A percentile compares a stretch with the other conserved stretches of the same genome.
phyloP scores from a whole-genome alignment of 2,797 vertebrate genomes.

The Tragelaphus oryx region DNA sequence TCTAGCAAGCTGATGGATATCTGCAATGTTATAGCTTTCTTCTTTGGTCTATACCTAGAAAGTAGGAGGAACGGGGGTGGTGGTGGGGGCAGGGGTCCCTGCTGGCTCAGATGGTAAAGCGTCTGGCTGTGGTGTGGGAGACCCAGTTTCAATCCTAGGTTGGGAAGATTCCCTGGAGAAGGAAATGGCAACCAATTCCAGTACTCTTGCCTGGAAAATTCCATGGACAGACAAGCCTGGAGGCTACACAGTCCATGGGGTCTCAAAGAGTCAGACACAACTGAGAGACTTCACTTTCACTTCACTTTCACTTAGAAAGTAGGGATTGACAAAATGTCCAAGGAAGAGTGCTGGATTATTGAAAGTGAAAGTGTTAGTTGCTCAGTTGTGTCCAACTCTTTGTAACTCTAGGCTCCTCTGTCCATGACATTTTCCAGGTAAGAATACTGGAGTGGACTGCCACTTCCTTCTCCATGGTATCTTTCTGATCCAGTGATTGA shows the following conservation, averaged over 20 bases:
- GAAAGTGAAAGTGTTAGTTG: background rate
- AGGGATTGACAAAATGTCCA: background rate
- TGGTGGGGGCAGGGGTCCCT: too few relatives aligned
- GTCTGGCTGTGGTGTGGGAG: accelerated
- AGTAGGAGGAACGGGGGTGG: background rate
- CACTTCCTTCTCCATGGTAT: background rate
- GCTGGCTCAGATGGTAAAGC: too few relatives aligned
- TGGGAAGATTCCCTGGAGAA: too few relatives aligned
- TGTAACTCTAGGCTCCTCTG: background rate
- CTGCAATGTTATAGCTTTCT: background rate
- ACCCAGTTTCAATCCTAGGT: accelerated
- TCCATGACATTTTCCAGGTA: background rate
- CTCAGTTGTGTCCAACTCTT: background rate
- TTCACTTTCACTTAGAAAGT: background rate
- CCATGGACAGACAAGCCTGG: too few relatives aligned
- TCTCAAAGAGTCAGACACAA: accelerated
- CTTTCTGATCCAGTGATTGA: background rate
- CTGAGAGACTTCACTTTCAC: too few relatives aligned
- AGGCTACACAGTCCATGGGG: too few relatives aligned
- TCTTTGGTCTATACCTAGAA: background rate
- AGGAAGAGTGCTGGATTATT: background rate
- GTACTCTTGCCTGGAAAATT: too few relatives aligned
- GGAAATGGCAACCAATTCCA: too few relatives aligned
- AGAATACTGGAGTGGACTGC: background rate
- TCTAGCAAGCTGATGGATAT: background rate